These are phyloP conservation scores for Lycaon pictus DNA, from an alignment of 2,113 vertebrate species.

Conservation along the genomic window DNA sequence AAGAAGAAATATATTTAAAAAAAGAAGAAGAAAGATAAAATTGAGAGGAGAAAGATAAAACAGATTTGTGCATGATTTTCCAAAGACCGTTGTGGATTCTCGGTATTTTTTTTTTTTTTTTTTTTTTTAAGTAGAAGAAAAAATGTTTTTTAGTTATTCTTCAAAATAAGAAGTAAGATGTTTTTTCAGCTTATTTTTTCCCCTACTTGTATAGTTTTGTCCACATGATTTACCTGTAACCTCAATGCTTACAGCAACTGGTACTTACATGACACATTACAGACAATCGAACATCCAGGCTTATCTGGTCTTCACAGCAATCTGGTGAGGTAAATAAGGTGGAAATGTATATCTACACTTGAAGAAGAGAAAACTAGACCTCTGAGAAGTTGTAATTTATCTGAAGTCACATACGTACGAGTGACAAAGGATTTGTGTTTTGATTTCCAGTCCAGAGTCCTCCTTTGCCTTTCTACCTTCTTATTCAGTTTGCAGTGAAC, in stretches of 20 bases:
- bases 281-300: not conserved
- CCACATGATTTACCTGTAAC: not conserved
- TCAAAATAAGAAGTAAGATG: conserved; percentile 10
- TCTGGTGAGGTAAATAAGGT: not conserved
- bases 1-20: not conserved
- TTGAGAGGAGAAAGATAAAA: not conserved
- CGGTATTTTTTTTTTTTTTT: conserved; percentile 9
- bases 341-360: not conserved
- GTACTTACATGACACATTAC: not conserved
- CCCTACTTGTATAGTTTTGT: not conserved
- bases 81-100: conserved; percentile 11
- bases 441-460: not conserved
- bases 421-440: not conserved
- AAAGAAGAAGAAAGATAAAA: not conserved
- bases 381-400: not conserved
- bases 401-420: not conserved
- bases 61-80: not conserved
- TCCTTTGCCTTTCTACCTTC: not conserved
- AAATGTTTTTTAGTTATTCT: not conserved
- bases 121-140: not conserved
- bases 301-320: not conserved
- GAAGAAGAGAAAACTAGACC: not conserved
- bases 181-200: not conserved
- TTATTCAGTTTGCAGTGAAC: not conserved
- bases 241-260: not conserved